A percentile compares a stretch with the other conserved stretches of the same genome.
Conservation (phyloP, 1,140 invertebrate species). For the Steinernema khuongi region DNA sequence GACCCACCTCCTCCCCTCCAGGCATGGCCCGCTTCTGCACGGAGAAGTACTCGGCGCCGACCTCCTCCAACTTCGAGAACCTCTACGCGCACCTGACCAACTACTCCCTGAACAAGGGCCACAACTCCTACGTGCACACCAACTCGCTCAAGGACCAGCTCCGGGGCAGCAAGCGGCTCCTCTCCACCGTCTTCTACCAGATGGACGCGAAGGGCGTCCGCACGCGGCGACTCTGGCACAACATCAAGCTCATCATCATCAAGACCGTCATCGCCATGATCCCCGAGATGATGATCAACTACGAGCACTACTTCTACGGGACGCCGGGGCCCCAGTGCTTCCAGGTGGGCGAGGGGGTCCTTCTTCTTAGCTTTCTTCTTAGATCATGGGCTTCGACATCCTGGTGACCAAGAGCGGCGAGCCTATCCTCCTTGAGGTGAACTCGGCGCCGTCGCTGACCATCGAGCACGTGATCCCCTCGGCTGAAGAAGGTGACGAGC, state of each 20-base stretch:
- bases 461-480: conserved; percentile 56
- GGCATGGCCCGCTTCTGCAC: conserved; percentile 58
- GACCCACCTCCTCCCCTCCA: background rate
- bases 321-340: conserved; percentile 60
- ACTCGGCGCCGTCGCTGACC: conserved; percentile 62
- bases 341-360: conserved; percentile 57
- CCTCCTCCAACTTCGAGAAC: conserved; percentile 59
- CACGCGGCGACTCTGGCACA: conserved; percentile 59
- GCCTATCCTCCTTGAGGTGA: conserved; percentile 63
- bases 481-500: conserved; percentile 22
- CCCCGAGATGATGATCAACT: conserved; percentile 62
- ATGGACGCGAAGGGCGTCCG: conserved; percentile 59
- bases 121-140: conserved; percentile 61
- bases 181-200: conserved; percentile 61
- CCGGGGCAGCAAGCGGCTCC: conserved; percentile 61
- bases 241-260: conserved; percentile 62
- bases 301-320: conserved; percentile 59
- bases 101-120: conserved; percentile 85
- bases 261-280: conserved; percentile 63
- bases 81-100: conserved; percentile 76
- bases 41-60: conserved; percentile 59
- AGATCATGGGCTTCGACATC: conserved; percentile 64
- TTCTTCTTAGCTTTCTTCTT: conserved; percentile 26
- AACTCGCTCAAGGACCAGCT: conserved; percentile 59
- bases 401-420: conserved; percentile 59